Percentiles rank a stretch among this genome's conserved stretches.
Evolutionary conservation across 2,888 invertebrate species (phyloP).

Genomic region (Villa cingulata): DNA sequence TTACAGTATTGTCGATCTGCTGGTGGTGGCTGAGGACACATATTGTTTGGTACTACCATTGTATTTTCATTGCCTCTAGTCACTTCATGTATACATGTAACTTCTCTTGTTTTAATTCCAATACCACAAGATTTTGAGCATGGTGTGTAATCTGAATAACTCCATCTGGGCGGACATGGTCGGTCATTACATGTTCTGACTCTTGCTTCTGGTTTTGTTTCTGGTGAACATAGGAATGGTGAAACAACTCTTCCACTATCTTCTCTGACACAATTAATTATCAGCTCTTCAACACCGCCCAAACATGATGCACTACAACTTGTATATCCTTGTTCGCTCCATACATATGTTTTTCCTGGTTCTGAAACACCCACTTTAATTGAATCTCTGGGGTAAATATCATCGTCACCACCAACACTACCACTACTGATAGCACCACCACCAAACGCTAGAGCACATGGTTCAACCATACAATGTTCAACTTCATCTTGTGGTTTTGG

Average conservation of each 20-base stretch:
- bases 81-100: constrained; percentile 45
- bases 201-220: constrained; percentile 76
- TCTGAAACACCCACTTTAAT: constrained; percentile 56
- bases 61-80: constrained; percentile 78
- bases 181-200: constrained; percentile 87
- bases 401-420: constrained; percentile 42
- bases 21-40: constrained; percentile 82
- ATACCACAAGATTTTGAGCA: constrained; percentile 92
- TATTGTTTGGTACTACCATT: constrained; percentile 81
- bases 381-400: constrained; percentile 33
- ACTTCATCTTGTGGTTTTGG: constrained; percentile 68
- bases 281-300: constrained; percentile 74
- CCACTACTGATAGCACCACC: constrained; percentile 30
- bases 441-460: constrained; percentile 54
- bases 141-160: constrained; percentile 73
- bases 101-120: constrained; percentile 82
- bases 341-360: constrained; percentile 70
- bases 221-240: constrained; percentile 73
- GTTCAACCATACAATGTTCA: constrained; percentile 66
- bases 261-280: constrained; percentile 77
- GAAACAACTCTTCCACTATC: constrained; percentile 77
- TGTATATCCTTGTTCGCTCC: constrained; percentile 81
- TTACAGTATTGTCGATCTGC: constrained; percentile 84
- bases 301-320: constrained; percentile 91
- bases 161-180: constrained; percentile 92